Evolutionary conservation across 2,888 invertebrate species (phyloP).

Genomic region (Pyrocoelia pectoralis): DNA sequence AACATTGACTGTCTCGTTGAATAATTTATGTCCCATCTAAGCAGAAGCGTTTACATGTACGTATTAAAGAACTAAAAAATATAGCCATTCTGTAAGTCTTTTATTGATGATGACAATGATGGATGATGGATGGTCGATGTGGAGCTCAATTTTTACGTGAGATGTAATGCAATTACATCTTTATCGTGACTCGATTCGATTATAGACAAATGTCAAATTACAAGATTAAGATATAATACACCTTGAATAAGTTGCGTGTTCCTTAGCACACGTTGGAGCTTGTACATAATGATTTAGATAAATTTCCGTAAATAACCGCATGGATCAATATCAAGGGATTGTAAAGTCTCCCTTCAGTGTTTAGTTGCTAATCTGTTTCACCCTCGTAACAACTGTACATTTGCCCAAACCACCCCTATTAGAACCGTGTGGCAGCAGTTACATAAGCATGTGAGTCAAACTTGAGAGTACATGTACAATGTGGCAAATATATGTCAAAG

Average conservation of each 20-base stretch:
- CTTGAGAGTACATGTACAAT: slow-evolving; percentile 21
- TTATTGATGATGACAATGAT: neutral
- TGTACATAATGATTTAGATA: slow-evolving; percentile 34
- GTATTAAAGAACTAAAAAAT: neutral
- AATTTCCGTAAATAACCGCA: slow-evolving; percentile 38
- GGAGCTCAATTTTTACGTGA: neutral
- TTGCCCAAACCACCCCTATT: slow-evolving; percentile 39
- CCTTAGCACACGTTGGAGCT: slow-evolving; percentile 3
- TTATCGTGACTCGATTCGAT: neutral
- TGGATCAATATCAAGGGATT: slow-evolving; percentile 43
- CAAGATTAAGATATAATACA: slow-evolving; percentile 3
- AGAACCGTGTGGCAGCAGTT: slow-evolving; percentile 26
- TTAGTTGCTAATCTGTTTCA: slow-evolving; percentile 45
- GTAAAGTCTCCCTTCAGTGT: slow-evolving; percentile 42
- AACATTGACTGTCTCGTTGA: neutral
- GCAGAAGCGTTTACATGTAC: too few relatives aligned
- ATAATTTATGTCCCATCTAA: neutral
- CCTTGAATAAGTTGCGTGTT: slow-evolving; percentile 9
- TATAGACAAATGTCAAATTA: neutral
- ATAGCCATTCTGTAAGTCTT: neutral
- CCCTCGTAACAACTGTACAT: slow-evolving; percentile 44
- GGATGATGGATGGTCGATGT: neutral
- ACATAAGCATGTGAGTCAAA: slow-evolving; percentile 37
- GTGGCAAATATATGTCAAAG: slow-evolving; percentile 30
- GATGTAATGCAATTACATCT: neutral